Percentiles rank a stretch among this genome's conserved stretches.
Evolutionary conservation across 2,888 invertebrate species (phyloP).

Genomic region (Dicranocentrus wangi): DNA sequence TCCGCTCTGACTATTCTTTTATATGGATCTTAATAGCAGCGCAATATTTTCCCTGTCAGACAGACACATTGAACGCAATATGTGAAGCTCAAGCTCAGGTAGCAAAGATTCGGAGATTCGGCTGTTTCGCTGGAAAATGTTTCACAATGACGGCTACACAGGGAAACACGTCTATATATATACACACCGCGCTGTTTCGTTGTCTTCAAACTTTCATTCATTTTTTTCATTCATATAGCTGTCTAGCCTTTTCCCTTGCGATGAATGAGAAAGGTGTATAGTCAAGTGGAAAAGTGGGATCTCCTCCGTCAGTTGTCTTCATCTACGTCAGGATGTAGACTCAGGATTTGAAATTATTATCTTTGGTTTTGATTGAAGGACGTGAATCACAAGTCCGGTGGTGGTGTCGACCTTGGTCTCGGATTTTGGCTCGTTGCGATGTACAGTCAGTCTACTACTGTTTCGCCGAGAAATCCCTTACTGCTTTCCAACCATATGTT

Average conservation of each 20-base stretch:
- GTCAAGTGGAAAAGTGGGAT: no score
- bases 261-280: no score
- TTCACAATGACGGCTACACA: no score
- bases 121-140: no score
- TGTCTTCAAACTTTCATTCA: slow-evolving; percentile 21
- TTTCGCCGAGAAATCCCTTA: no score
- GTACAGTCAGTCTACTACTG: no score
- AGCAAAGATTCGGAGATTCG: no score
- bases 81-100: no score
- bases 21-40: not conserved
- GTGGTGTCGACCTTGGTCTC: no score
- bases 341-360: not conserved
- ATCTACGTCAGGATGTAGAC: not conserved
- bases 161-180: no score
- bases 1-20: slow-evolving; percentile 20
- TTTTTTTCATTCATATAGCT: slow-evolving; percentile 17
- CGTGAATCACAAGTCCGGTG: not conserved
- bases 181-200: not conserved
- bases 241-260: not conserved
- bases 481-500: no score
- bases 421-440: no score
- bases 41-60: slow-evolving; percentile 36
- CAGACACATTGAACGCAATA: not conserved
- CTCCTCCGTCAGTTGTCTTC: not conserved
- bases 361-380: not conserved